phyloP scores from a whole-genome alignment of 2,888 invertebrate species.

The Yponomeuta sedellus region DNA sequence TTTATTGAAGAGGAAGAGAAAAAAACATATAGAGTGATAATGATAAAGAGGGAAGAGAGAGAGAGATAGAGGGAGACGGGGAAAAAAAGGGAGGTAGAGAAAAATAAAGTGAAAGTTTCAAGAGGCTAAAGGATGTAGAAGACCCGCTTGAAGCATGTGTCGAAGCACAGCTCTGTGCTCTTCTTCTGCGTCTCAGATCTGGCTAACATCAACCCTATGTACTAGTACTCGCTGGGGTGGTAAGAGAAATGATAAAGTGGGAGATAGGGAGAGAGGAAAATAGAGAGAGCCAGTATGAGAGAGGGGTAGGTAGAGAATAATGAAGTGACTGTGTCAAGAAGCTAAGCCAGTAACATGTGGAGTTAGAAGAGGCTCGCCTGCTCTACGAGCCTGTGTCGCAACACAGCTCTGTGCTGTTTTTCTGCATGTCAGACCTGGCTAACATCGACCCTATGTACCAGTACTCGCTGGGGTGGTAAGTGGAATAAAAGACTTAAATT shows the following conservation, averaged over 20 bases:
- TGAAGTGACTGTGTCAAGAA: too few species aligned
- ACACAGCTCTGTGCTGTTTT: conserved; percentile 91
- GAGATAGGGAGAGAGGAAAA: too few species aligned
- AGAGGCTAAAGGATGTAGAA: conserved; percentile 92
- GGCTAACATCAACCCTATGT: conserved; percentile 90
- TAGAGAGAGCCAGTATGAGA: too few species aligned
- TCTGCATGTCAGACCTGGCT: conserved; percentile 92
- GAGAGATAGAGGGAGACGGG: too few species aligned
- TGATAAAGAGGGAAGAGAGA: not conserved
- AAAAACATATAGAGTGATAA: too few species aligned
- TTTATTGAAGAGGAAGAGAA: too few species aligned
- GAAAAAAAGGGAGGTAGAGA: too few species aligned
- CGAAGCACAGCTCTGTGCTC: conserved; percentile 88
- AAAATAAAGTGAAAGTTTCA: too few species aligned
- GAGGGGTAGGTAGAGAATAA: too few species aligned
- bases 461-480: conserved; percentile 89
- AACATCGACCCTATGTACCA: conserved; percentile 98
- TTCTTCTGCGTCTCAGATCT: conserved; percentile 96
- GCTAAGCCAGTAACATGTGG: conserved; percentile 39
- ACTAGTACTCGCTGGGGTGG: conserved; percentile 95
- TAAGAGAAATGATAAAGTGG: conserved; percentile 28
- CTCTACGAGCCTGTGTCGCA: conserved; percentile 92
- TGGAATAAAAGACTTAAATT: too few species aligned
- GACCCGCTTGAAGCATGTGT: conserved; percentile 90
- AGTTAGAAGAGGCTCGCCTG: conserved; percentile 91